phyloP scores from a whole-genome alignment of 1,140 invertebrate species.

The Aplysia californica region DNA sequence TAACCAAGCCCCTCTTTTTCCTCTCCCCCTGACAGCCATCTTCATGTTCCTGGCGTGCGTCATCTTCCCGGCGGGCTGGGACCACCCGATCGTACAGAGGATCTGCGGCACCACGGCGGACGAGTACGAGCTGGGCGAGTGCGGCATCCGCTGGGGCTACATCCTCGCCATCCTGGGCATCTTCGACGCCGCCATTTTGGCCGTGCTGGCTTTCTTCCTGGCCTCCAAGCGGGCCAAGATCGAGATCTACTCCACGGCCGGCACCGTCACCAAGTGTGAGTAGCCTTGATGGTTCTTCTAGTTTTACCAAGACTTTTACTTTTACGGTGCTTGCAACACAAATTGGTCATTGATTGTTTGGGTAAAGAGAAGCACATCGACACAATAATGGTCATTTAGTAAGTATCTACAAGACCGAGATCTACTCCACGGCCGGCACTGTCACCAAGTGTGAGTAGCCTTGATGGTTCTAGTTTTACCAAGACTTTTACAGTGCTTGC shows the following conservation, averaged over 20 bases:
- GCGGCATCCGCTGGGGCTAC: conserved; percentile 94
- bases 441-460: conserved; percentile 59
- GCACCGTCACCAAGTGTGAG: conserved; percentile 62
- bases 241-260: conserved; percentile 46
- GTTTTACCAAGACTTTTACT: too few relatives aligned
- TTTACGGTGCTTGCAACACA: too few relatives aligned
- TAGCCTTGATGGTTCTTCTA: too few relatives aligned
- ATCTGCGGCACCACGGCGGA: conserved; percentile 86
- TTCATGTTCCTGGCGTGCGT: conserved; percentile 75
- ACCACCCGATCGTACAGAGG: conserved; percentile 80
- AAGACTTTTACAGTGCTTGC: too few relatives aligned
- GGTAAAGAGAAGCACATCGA: too few relatives aligned
- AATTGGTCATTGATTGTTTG: too few relatives aligned
- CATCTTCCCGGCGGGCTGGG: conserved; percentile 94
- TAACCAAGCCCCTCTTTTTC: not conserved
- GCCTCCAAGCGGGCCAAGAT: conserved; percentile 74
- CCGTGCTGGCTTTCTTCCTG: conserved; percentile 92
- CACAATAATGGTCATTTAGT: too few relatives aligned
- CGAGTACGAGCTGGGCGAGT: conserved; percentile 82
- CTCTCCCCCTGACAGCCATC: conserved; percentile 49
- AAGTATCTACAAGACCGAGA: conserved; percentile 58
- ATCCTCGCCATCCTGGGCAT: conserved; percentile 92
- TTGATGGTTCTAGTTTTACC: too few relatives aligned
- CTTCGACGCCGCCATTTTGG: conserved; percentile 88
- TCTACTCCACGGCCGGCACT: conserved; percentile 48